Conservation (phyloP, 2,888 invertebrate species). For the Drosophila hamatofila region DNA sequence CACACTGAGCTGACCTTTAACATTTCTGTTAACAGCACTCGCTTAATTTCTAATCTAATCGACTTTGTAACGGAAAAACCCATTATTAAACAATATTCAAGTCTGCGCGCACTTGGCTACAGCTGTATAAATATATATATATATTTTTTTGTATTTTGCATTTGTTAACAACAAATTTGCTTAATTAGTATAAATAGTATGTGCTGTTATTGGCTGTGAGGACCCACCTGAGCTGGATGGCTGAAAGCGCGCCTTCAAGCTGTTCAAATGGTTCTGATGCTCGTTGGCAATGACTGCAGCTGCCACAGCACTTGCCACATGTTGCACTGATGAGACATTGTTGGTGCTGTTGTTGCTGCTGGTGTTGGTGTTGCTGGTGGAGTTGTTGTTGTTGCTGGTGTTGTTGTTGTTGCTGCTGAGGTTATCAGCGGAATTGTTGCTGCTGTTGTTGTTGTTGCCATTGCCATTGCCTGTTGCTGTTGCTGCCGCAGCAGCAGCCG, state of each 20-base stretch:
- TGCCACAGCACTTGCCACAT: constrained; percentile 81
- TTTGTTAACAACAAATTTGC: background rate
- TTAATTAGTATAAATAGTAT: background rate
- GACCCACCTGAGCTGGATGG: constrained; percentile 77
- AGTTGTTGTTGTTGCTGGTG: constrained; percentile 19
- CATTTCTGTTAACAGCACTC: background rate
- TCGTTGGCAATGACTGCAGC: constrained; percentile 81
- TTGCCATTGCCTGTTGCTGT: constrained; percentile 13
- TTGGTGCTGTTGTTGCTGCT: constrained; percentile 37
- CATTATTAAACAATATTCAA: background rate
- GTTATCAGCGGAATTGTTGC: constrained; percentile 33
- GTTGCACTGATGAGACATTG: constrained; percentile 73
- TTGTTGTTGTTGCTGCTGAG: constrained; percentile 15
- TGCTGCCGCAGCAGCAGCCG: constrained; percentile 42
- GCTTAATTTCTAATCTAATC: background rate
- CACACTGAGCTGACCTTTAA: background rate
- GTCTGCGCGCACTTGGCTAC: background rate
- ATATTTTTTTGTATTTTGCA: background rate
- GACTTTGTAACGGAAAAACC: constrained; percentile 3
- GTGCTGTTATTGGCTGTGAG: background rate
- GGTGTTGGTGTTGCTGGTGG: constrained; percentile 16
- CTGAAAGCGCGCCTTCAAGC: constrained; percentile 77
- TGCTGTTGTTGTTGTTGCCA: constrained; percentile 24
- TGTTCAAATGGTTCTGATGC: constrained; percentile 79
- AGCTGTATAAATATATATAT: constrained; percentile 6